phyloP scores from a whole-genome alignment of 2,113 vertebrate genomes.

The Tretioscincus oriximinensis region DNA sequence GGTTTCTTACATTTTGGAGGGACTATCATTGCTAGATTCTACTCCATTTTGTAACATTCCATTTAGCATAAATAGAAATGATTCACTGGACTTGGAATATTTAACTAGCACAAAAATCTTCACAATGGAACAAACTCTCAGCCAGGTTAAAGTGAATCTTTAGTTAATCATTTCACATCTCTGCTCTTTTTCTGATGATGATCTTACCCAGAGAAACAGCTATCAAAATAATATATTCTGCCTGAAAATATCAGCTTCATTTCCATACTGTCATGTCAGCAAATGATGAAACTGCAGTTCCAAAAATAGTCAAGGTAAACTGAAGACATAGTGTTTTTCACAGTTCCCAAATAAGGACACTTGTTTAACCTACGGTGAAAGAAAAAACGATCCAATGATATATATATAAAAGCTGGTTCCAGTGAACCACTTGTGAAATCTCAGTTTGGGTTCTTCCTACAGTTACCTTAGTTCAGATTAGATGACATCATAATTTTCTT shows the following conservation, averaged over 20 bases:
- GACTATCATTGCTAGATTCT: constrained; percentile 13
- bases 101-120: constrained; percentile 28
- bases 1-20: constrained; percentile 36
- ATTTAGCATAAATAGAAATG: constrained; percentile 16
- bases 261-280: constrained; percentile 13
- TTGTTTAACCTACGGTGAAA: background rate
- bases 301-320: constrained; percentile 12
- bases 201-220: constrained; percentile 21
- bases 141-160: constrained; percentile 16
- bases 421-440: background rate
- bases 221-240: constrained; percentile 36
- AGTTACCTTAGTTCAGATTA: too few relatives aligned
- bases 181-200: constrained; percentile 19
- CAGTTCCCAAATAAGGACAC: constrained; percentile 11
- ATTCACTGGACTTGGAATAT: constrained; percentile 3
- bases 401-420: background rate
- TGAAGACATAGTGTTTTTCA: background rate
- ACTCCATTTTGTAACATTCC: background rate
- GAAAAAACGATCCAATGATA: background rate
- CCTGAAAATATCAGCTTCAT: constrained; percentile 2
- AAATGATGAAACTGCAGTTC: constrained; percentile 1
- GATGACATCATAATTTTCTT: too few relatives aligned
- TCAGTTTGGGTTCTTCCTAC: background rate
- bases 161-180: constrained; percentile 24
- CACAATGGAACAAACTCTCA: constrained; percentile 33